Base-by-base conservation (phyloP, 1,140 invertebrate genomes). In the Hermetia illucens region DNA sequence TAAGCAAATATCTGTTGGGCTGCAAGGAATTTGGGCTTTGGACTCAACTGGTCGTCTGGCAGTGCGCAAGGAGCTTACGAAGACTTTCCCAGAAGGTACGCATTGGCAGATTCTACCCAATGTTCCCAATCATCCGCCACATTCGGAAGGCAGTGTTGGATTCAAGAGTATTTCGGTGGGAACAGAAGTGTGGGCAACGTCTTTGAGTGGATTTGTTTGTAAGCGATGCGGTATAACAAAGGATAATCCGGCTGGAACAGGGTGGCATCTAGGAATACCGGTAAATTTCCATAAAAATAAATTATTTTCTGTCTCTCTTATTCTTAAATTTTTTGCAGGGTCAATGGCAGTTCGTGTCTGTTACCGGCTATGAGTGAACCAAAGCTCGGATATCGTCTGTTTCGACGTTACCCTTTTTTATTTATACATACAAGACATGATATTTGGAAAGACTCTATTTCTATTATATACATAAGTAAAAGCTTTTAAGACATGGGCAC, bases 1-100 rank as follows among this genome's bases (percentile, higher is more conserved):
- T 29, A 80, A 79, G 49, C 74, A 82, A 50, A 72, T 91, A 19
- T 81, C 82, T 1, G 76, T 77, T 13, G 81, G 80, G 17, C 57
- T 63, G 13, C 65, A 70, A 19, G 74, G 74, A 12, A 75, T 89
- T 8, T 83, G 79, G 77, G 77, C 71, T 3, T 50, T 82, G 8
- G 79, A 78, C 48, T 65, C 65, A 31, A 56, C 63, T 21, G 72
- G 72, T 16, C 64, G 69, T 47, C 52, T 85, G 20, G 76, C 74
- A 40, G 72, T 83, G 10, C 66, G 83, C 13, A 70, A 66, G 22
- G 76, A 77, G 45, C 72, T 86, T 16, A 69, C 68, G 2, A 63
- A 61, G 38, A 65, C 70, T 33, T 80, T 79, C 47, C 82, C 80
- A 0, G 82, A 85, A 57, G 82, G 82, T 9, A 73, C 69, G 1